phyloP scores from a whole-genome alignment of 1,140 invertebrate species.

The Saccostrea echinata region DNA sequence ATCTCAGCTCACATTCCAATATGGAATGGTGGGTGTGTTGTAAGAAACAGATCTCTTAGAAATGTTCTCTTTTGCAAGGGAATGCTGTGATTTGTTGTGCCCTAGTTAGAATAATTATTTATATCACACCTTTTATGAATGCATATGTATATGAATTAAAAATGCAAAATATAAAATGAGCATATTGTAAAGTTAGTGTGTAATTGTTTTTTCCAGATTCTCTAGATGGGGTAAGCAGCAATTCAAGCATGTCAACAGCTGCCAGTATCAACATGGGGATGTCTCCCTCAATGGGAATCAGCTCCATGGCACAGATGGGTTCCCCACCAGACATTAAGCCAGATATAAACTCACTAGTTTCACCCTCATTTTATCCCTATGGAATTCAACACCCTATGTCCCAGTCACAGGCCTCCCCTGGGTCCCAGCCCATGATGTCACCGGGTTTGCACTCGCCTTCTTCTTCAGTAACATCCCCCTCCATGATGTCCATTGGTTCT shows the following conservation, averaged over 20 bases:
- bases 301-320: slow-evolving; percentile 64
- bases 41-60: no score
- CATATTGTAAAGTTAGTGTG: no score
- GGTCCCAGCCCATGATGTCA: slow-evolving; percentile 69
- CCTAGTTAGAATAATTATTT: no score
- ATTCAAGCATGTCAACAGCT: slow-evolving; percentile 61
- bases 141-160: no score
- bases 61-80: no score
- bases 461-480: slow-evolving; percentile 73
- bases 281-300: slow-evolving; percentile 61
- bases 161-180: no score
- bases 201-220: slow-evolving; percentile 66
- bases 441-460: slow-evolving; percentile 75
- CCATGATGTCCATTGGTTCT: slow-evolving; percentile 74
- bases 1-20: no score
- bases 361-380: slow-evolving; percentile 67
- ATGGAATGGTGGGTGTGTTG: no score
- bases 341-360: slow-evolving; percentile 74
- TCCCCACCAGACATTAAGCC: slow-evolving; percentile 77
- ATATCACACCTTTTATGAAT: no score
- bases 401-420: slow-evolving; percentile 65
- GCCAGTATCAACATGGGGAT: slow-evolving; percentile 64
- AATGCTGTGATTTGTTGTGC: no score
- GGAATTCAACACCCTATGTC: slow-evolving; percentile 64
- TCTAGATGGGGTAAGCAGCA: slow-evolving; percentile 69